phyloP scores from a whole-genome alignment of 2,113 vertebrate genomes.

The Sphaerodactylus townsendi region DNA sequence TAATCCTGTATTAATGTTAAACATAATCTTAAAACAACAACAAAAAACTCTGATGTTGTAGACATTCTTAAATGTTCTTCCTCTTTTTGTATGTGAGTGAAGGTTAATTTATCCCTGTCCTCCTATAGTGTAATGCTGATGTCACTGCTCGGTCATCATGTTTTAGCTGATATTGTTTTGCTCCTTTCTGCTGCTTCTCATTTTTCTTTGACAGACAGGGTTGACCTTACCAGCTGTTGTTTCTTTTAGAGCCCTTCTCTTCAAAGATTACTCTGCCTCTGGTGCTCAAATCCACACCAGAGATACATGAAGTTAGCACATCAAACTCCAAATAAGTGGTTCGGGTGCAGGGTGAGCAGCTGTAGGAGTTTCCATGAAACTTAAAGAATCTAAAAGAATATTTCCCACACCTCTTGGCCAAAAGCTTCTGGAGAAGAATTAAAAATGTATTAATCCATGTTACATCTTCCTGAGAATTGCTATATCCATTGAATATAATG shows the following conservation, averaged over 20 bases:
- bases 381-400: constrained; percentile 39
- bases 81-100: constrained; percentile 5
- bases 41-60: neutral
- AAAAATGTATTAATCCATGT: constrained; percentile 32
- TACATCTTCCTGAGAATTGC: neutral
- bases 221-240: constrained; percentile 38
- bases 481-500: neutral
- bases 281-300: constrained; percentile 23
- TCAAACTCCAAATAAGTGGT: constrained; percentile 45
- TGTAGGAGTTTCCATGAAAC: constrained; percentile 33
- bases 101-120: constrained; percentile 42
- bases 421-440: constrained; percentile 15
- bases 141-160: constrained; percentile 1
- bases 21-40: no score
- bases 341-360: constrained; percentile 31
- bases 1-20: no score
- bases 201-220: constrained; percentile 32
- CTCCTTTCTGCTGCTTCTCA: constrained; percentile 38
- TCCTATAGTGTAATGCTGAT: constrained; percentile 34
- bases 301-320: constrained; percentile 30
- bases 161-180: constrained; percentile 12
- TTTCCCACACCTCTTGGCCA: neutral
- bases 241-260: constrained; percentile 42
- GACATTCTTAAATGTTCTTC: constrained; percentile 6
- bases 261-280: constrained; percentile 48